Evolutionary conservation across 2,797 vertebrate genomes (phyloP).

Genomic region (Propithecus perrieri): DNA sequence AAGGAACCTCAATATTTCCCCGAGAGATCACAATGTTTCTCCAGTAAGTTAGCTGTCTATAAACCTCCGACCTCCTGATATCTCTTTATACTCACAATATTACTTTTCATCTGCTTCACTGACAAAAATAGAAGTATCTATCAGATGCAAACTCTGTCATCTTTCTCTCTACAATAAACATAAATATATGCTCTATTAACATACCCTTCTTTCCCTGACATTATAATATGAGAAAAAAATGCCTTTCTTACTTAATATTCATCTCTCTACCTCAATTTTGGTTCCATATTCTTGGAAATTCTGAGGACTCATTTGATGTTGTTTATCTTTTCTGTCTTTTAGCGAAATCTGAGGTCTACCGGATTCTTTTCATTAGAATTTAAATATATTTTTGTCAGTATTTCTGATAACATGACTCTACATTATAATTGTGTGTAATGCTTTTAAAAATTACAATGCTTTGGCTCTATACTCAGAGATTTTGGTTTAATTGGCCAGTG

Average conservation of each 20-base stretch:
- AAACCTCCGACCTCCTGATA: conserved; percentile 34
- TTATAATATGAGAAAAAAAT: neutral
- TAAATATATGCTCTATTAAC: neutral
- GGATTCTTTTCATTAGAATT: neutral
- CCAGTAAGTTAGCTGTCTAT: conserved; percentile 1
- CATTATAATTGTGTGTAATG: rapidly evolving
- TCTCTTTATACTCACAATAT: conserved; percentile 37
- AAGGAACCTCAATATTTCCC: conserved; percentile 37
- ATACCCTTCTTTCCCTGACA: neutral
- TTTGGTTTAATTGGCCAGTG: neutral
- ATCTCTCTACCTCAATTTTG: neutral
- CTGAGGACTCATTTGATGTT: neutral
- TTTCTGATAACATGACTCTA: neutral
- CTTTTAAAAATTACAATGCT: neutral
- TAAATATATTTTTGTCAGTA: neutral
- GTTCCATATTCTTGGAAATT: neutral
- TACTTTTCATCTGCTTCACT: conserved; percentile 36
- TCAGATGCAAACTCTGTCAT: neutral
- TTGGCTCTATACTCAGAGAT: neutral
- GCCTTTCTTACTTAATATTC: neutral
- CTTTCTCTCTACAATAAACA: conserved; percentile 18
- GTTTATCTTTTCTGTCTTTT: neutral
- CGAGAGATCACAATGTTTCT: conserved; percentile 6
- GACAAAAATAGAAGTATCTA: conserved; percentile 53
- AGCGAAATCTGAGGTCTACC: neutral